Evolutionary conservation across 1,140 invertebrate genomes (phyloP).

Genomic region (Sesamia nonagrioides): DNA sequence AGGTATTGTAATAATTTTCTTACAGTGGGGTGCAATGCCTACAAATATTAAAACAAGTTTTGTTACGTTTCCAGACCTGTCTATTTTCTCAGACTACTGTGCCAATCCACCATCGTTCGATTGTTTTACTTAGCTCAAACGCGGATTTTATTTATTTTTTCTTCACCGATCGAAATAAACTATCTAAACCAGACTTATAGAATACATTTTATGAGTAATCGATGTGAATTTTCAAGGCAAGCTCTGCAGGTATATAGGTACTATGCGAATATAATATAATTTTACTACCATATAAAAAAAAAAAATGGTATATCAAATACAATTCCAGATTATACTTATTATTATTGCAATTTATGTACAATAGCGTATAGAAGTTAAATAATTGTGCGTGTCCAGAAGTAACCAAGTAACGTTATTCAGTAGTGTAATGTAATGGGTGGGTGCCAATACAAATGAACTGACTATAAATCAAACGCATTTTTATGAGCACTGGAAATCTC

Average conservation of each 20-base stretch:
- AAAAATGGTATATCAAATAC: not conserved
- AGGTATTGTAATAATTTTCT: too few relatives aligned
- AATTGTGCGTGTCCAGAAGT: constrained; percentile 18
- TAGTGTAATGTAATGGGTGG: constrained; percentile 59
- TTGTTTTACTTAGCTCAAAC: constrained; percentile 26
- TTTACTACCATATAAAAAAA: too few relatives aligned
- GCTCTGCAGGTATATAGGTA: not conserved
- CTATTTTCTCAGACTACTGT: constrained; percentile 6
- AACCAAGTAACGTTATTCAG: constrained; percentile 35
- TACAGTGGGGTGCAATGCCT: too few relatives aligned
- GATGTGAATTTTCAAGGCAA: constrained; percentile 31
- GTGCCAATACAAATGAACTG: constrained; percentile 70
- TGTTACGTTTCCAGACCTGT: not conserved
- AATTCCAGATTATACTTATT: too few relatives aligned
- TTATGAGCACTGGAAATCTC: constrained; percentile 70
- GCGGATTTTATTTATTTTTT: constrained; percentile 29
- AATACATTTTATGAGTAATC: constrained; percentile 23
- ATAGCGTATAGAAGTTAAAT: constrained; percentile 28
- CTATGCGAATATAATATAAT: constrained; percentile 16
- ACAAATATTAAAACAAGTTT: too few relatives aligned
- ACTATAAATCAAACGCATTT: constrained; percentile 74
- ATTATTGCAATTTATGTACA: constrained; percentile 28
- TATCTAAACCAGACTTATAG: constrained; percentile 9
- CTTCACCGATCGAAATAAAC: constrained; percentile 20
- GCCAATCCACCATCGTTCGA: constrained; percentile 16